A percentile compares a stretch with the other conserved stretches of the same genome.
Evolutionary conservation across 2,888 invertebrate species (phyloP).

Genomic region (Amiota communis): DNA sequence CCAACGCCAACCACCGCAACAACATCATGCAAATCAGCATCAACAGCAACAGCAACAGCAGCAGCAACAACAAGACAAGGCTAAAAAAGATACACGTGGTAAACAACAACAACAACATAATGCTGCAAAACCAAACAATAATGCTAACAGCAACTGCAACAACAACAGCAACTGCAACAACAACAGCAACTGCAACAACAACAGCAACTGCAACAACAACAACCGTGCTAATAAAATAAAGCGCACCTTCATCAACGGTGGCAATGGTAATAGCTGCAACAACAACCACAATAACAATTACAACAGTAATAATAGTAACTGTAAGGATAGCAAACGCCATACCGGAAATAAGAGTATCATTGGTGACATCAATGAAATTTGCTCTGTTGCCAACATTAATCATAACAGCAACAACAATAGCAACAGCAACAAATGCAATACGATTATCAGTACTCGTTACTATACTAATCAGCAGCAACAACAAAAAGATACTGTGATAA

Average conservation of each 20-base stretch:
- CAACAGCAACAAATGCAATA: constrained; percentile 21
- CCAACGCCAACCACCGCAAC: neutral
- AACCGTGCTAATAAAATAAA: constrained; percentile 25
- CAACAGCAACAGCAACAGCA: constrained; percentile 3
- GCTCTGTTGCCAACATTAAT: neutral
- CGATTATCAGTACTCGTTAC: constrained; percentile 34
- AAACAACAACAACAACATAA: no score
- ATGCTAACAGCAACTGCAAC: no score
- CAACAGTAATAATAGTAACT: constrained; percentile 32
- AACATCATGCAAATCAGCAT: no score
- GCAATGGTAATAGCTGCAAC: neutral
- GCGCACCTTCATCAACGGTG: constrained; percentile 26
- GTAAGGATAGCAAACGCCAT: no score
- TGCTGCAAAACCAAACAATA: neutral
- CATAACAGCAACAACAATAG: neutral
- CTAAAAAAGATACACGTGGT: neutral
- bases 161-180: constrained; percentile 28
- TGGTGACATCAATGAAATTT: no score
- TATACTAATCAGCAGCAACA: constrained; percentile 42
- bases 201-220: constrained; percentile 14
- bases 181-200: constrained; percentile 40
- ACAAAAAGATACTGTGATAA: constrained; percentile 34
- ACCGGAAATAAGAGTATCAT: no score
- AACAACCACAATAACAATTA: neutral
- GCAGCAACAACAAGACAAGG: neutral